Conservation (phyloP, 2,113 vertebrate genomes). For the Panthera leo region DNA sequence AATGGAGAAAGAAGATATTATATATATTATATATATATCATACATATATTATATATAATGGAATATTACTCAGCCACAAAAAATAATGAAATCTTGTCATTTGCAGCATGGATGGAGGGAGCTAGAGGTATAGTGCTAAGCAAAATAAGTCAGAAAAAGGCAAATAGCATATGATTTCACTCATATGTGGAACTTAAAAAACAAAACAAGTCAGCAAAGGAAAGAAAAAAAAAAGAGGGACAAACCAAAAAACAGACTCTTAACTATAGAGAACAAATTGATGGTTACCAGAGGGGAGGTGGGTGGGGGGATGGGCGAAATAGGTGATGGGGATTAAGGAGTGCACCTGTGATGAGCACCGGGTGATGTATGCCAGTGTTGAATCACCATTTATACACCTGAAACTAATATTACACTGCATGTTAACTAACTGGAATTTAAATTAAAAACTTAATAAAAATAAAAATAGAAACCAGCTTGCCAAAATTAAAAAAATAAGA, state of each 20-base stretch:
- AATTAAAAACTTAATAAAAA: not conserved
- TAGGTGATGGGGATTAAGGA: not conserved
- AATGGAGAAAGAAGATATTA: not conserved
- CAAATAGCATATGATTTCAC: not conserved
- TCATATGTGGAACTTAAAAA: not conserved
- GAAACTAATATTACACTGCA: not conserved
- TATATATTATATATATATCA: not conserved
- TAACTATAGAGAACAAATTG: not conserved
- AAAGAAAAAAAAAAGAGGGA: not conserved
- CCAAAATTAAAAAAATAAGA: conserved; percentile 6
- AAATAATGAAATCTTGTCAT: not conserved
- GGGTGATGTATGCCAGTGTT: not conserved
- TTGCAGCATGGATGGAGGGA: not conserved
- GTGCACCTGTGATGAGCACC: not conserved
- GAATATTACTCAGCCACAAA: not conserved
- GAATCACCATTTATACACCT: not conserved
- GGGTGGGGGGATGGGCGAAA: not conserved
- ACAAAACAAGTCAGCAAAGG: not conserved
- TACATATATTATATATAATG: not conserved
- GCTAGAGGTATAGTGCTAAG: not conserved
- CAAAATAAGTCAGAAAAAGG: not conserved
- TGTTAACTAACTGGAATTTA: not conserved
- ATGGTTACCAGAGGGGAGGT: not conserved
- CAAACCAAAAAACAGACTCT: not conserved
- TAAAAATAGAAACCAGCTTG: not conserved